Evolutionary conservation across 2,797 vertebrate species (phyloP).

Genomic region (Mus minutoides): DNA sequence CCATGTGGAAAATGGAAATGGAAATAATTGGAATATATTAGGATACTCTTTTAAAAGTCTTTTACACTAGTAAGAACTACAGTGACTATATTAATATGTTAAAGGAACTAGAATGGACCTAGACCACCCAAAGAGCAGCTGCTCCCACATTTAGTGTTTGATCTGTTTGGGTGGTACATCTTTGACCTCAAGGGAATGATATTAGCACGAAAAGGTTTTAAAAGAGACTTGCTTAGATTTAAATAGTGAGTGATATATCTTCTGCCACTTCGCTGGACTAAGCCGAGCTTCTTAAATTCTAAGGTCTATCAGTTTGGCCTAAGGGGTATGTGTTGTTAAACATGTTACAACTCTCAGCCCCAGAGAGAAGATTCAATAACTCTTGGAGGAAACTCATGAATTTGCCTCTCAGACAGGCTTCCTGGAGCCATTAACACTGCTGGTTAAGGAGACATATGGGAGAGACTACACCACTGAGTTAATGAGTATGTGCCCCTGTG

Average conservation of each 20-base stretch:
- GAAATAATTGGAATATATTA: slow-evolving; percentile 6
- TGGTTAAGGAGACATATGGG: neutral
- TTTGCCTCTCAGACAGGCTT: neutral
- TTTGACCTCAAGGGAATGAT: slow-evolving; percentile 18
- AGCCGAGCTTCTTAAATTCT: slow-evolving; percentile 49
- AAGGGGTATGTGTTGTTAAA: slow-evolving; percentile 9
- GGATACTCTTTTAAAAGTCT: neutral
- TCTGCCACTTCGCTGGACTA: neutral
- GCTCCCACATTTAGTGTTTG: slow-evolving; percentile 1
- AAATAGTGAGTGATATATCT: slow-evolving; percentile 31
- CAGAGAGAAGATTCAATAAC: neutral
- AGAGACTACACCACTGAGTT: neutral
- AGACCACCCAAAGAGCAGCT: neutral
- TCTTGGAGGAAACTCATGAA: neutral
- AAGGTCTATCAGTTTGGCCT: neutral
- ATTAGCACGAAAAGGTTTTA: slow-evolving; percentile 28
- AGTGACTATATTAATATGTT: neutral
- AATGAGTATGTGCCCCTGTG: neutral
- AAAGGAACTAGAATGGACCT: neutral
- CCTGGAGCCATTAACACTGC: neutral
- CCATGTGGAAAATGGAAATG: neutral
- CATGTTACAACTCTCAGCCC: neutral
- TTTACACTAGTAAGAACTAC: neutral
- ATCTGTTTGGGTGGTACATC: neutral
- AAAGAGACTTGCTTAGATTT: slow-evolving; percentile 16